These are phyloP conservation scores for Dioctria rufipes DNA, from an alignment of 2,888 invertebrate species.

Conservation along the genomic window DNA sequence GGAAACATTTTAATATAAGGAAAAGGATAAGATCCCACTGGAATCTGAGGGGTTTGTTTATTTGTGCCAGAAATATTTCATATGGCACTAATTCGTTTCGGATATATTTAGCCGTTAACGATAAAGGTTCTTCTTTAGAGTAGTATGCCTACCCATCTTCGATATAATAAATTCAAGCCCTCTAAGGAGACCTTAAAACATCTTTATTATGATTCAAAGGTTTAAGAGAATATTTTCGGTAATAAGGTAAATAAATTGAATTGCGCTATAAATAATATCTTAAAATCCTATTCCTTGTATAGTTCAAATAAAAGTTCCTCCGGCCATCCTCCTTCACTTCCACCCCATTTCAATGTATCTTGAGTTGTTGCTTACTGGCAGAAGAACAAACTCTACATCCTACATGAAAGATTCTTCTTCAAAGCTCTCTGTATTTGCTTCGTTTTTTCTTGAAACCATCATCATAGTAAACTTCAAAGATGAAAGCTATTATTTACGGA, in stretches of 20 bases:
- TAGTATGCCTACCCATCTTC: not conserved
- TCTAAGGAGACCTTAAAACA: not conserved
- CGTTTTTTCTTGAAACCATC: constrained; percentile 6
- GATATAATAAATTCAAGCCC: not conserved
- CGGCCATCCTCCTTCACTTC: too few species aligned
- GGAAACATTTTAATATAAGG: not conserved
- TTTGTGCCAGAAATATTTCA: not conserved
- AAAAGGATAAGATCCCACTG: not conserved
- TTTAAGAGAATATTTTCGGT: not conserved
- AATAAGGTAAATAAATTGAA: constrained; percentile 15
- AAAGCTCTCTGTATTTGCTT: not conserved
- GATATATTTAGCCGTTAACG: not conserved
- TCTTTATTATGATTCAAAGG: constrained; percentile 12
- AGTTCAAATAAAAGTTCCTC: not conserved
- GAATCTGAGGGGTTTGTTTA: not conserved
- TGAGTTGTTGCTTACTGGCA: not conserved
- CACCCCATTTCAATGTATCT: too few species aligned
- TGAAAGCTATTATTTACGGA: constrained; percentile 13
- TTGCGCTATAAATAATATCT: constrained; percentile 10
- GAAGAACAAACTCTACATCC: not conserved
- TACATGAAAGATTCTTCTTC: not conserved
- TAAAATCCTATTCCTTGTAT: not conserved
- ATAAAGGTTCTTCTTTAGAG: not conserved
- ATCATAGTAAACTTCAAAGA: constrained; percentile 9
- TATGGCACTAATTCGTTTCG: not conserved